Base-by-base conservation (phyloP, 1,140 invertebrate genomes). In the Papilio aristodemus region DNA sequence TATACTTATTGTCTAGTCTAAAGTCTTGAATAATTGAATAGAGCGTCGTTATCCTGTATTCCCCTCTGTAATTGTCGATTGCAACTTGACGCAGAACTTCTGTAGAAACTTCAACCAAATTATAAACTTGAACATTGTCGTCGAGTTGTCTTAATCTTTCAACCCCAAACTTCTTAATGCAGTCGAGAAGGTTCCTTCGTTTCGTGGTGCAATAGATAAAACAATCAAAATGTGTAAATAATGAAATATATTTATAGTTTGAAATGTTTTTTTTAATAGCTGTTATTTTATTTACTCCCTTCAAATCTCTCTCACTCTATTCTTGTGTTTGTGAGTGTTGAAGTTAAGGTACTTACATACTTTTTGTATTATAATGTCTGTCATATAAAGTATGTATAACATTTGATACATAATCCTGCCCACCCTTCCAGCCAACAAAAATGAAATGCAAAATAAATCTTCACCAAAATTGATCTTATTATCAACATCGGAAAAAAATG, bases 21-120 rank as follows among this genome's bases (percentile, higher is more conserved):
- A 17, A 39, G 59, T 32, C n/a, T 62, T 62, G 59, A 62, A 62
- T 62, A 62, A 62, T 62, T 62, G 27, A 62, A 62, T 37, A 14
- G 59, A 19, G 38, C 10, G 4, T 60, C 19, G 46, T 54, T 25
- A 22, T 25, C 19, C 46, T 13, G 19, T 19, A 8, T 8, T 39
- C 38, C 4, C 11, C 46, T 54, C 46, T 54, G 10, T 54, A 54
- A 54, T 54, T 25, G 46, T 54, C 46, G 46, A 54, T 54, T 14
- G 14, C 17, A 7, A 46, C 43, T 46, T 19, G 46, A 54, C 17
- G 10, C 46, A 10, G 11, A 54, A 54, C 9, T 54, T 54, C 22
- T 54, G 46, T 19, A 11, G 11, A 17, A 46, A 19, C 19, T 54
- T 25, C 46, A 54, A 25, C 46, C 11, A 19, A 54, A 54, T 54